Percentiles rank a stretch among this genome's conserved stretches.
phyloP scores from a whole-genome alignment of 2,888 invertebrate genomes.

The Amorpha juglandis region DNA sequence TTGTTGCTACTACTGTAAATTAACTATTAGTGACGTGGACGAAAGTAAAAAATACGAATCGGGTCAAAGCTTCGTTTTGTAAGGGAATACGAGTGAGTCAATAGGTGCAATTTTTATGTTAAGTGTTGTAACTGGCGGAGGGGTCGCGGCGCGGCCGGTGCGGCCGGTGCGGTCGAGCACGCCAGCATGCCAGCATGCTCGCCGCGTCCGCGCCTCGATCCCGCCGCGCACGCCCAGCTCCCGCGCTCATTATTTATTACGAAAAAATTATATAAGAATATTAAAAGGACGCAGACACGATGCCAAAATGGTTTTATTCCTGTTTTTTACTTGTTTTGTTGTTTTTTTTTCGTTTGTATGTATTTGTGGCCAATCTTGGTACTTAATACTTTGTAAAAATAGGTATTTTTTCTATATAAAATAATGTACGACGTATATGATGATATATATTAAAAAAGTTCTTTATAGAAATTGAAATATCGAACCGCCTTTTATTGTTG shows the following conservation, averaged over 20 bases:
- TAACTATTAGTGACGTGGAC: slow-evolving; percentile 73
- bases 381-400: slow-evolving; percentile 82
- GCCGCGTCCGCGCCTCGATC: slow-evolving; percentile 25
- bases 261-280: slow-evolving; percentile 60
- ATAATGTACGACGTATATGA: slow-evolving; percentile 81
- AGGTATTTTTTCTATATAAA: slow-evolving; percentile 83
- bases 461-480: slow-evolving; percentile 81
- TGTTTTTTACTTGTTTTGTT: slow-evolving; percentile 83
- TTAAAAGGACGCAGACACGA: slow-evolving; percentile 79
- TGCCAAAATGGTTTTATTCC: slow-evolving; percentile 84
- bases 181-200: slow-evolving; percentile 35
- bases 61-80: slow-evolving; percentile 77
- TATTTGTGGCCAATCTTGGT: slow-evolving; percentile 83
- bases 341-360: slow-evolving; percentile 82
- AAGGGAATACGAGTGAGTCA: slow-evolving; percentile 79
- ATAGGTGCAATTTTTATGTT: slow-evolving; percentile 82
- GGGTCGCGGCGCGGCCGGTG: slow-evolving; percentile 32
- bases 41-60: slow-evolving; percentile 78
- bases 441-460: slow-evolving; percentile 81
- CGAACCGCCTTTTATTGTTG: slow-evolving; percentile 74
- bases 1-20: slow-evolving; percentile 81
- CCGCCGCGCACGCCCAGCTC: slow-evolving; percentile 49
- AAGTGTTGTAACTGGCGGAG: slow-evolving; percentile 59
- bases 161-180: slow-evolving; percentile 36
- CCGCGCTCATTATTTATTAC: slow-evolving; percentile 72